Percentiles rank a stretch among this genome's conserved stretches.
Evolutionary conservation across 92 coral and sea anemone species (phyloP).

Genomic region (Ricordea florida): DNA sequence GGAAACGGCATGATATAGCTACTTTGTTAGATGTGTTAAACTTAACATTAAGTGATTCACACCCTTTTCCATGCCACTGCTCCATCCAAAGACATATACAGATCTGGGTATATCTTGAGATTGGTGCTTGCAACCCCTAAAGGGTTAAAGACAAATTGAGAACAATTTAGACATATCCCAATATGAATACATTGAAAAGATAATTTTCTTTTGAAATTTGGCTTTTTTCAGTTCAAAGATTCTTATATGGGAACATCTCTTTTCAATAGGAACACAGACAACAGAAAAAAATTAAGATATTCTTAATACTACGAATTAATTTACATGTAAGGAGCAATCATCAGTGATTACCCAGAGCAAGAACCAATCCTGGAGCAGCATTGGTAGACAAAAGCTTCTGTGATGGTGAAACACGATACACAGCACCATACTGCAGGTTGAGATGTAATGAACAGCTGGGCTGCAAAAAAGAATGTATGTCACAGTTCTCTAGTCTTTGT

Average conservation of each 20-base stretch:
- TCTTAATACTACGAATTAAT: too few relatives aligned
- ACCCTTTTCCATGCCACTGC: conserved; percentile 87
- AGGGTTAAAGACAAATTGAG: background rate
- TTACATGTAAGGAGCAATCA: background rate
- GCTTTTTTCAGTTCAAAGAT: too few relatives aligned
- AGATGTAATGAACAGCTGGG: conserved; percentile 92
- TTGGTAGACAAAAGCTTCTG: conserved; percentile 71
- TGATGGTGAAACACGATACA: conserved; percentile 94
- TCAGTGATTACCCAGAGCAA: conserved; percentile 73
- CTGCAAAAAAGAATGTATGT: conserved; percentile 30
- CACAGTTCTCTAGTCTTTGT: background rate
- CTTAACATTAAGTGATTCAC: background rate
- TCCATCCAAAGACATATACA: conserved; percentile 86
- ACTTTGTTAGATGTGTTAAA: too few relatives aligned
- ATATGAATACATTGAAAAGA: background rate
- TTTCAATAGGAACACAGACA: background rate
- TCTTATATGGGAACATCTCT: too few relatives aligned
- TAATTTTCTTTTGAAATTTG: background rate
- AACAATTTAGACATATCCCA: background rate
- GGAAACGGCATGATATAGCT: too few relatives aligned
- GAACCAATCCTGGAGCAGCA: conserved; percentile 87
- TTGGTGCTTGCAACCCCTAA: conserved; percentile 96
- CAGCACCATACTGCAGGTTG: conserved; percentile 91
- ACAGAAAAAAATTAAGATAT: background rate
- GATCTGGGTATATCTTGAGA: conserved; percentile 90